Evolutionary conservation across 2,888 invertebrate species (phyloP).

Genomic region (Cotesia congregata): DNA sequence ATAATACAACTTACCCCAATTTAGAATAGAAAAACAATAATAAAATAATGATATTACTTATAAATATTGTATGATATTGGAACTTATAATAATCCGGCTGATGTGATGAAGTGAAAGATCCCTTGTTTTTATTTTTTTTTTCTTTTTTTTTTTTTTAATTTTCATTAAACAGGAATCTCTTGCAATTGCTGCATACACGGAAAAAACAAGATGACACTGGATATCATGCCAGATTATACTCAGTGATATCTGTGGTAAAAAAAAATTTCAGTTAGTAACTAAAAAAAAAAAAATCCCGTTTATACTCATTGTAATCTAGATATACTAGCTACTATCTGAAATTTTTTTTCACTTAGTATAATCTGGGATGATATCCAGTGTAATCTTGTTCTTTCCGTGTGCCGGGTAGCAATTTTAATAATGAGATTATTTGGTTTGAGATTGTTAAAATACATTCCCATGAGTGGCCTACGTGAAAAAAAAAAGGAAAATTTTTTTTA

Average conservation of each 20-base stretch:
- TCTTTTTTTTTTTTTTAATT: slow-evolving; percentile 7
- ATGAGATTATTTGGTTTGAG: not conserved
- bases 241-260: too few species aligned
- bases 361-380: too few species aligned
- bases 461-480: not conserved
- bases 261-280: too few species aligned
- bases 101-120: not conserved
- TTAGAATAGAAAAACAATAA: slow-evolving; percentile 22
- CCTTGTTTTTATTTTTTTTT: slow-evolving; percentile 6
- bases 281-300: too few species aligned
- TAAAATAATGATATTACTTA: slow-evolving; percentile 29
- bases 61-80: slow-evolving; percentile 35
- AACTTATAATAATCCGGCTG: slow-evolving; percentile 30
- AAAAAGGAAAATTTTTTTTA: not conserved
- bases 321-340: too few species aligned
- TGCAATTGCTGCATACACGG: not conserved
- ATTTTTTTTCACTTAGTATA: too few species aligned
- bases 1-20: slow-evolving; percentile 13
- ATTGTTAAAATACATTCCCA: slow-evolving; percentile 11
- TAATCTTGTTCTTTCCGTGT: too few species aligned
- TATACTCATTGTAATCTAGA: too few species aligned
- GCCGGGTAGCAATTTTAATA: not conserved
- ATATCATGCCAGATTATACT: too few species aligned
- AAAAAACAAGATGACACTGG: too few species aligned
- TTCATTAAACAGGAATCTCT: not conserved